These are phyloP conservation scores for Sphaerodactylus townsendi DNA, from an alignment of 2,113 vertebrate species.

Conservation along the genomic window DNA sequence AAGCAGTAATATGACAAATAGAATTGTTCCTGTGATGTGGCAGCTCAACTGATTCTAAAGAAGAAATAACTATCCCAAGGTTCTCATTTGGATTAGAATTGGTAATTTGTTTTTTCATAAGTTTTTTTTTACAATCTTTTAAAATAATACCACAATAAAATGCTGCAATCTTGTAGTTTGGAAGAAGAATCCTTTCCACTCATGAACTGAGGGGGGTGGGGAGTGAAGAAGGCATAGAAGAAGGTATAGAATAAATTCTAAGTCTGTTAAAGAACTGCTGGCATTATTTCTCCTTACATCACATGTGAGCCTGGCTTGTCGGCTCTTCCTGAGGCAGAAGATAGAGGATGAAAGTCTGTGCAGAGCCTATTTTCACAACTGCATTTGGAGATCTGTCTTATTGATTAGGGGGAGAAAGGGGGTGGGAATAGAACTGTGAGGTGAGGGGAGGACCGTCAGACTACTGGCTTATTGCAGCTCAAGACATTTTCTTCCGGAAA, in stretches of 20 bases:
- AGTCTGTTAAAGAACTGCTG: slow-evolving; percentile 71
- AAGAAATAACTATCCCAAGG: slow-evolving; percentile 57
- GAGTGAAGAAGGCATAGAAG: slow-evolving; percentile 61
- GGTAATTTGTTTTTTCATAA: slow-evolving; percentile 44
- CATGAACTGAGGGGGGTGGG: slow-evolving; percentile 48
- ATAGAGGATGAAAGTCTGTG: slow-evolving; percentile 70
- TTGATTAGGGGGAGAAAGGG: slow-evolving; percentile 72
- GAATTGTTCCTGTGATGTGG: slow-evolving; percentile 69
- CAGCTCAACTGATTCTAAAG: slow-evolving; percentile 42
- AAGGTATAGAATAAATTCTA: slow-evolving; percentile 71
- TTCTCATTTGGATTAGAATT: slow-evolving; percentile 64
- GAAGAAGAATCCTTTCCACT: slow-evolving; percentile 55
- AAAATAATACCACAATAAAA: slow-evolving; percentile 36
- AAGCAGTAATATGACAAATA: slow-evolving; percentile 63
- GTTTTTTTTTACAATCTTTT: slow-evolving; percentile 23
- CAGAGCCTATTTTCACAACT: slow-evolving; percentile 75
- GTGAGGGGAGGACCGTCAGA: slow-evolving; percentile 69
- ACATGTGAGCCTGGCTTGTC: slow-evolving; percentile 72
- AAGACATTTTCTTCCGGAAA: slow-evolving; percentile 78
- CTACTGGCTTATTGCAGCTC: slow-evolving; percentile 73
- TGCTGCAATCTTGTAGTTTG: slow-evolving; percentile 47
- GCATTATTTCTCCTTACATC: slow-evolving; percentile 69
- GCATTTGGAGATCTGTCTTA: slow-evolving; percentile 79
- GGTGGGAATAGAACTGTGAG: slow-evolving; percentile 69
- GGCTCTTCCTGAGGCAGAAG: slow-evolving; percentile 73